Percentiles rank a stretch among this genome's conserved stretches.
phyloP scores from a whole-genome alignment of 1,140 invertebrate species.

The Lepidurus packardi region DNA sequence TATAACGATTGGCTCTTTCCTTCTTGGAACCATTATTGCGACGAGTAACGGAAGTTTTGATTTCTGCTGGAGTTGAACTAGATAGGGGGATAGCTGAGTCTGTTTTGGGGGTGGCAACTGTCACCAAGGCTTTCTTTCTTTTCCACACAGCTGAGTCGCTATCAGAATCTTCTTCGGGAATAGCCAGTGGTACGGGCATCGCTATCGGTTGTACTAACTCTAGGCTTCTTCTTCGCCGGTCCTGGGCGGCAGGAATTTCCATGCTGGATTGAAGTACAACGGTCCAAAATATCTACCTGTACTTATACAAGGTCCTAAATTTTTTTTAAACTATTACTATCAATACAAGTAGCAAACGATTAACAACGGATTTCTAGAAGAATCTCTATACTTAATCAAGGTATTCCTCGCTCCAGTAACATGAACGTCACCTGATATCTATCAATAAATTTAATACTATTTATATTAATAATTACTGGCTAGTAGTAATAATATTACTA shows the following conservation, averaged over 20 bases:
- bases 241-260: not conserved
- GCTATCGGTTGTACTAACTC: not conserved
- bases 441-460: no score
- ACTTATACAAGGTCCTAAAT: not conserved
- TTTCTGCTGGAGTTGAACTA: not conserved
- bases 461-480: no score
- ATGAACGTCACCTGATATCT: no score
- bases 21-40: not conserved
- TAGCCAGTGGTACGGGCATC: not conserved
- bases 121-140: not conserved
- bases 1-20: conserved; percentile 1
- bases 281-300: not conserved
- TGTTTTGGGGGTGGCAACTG: not conserved
- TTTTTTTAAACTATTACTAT: no score
- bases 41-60: not conserved
- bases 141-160: not conserved
- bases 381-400: no score
- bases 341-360: no score
- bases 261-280: not conserved
- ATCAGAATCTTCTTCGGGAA: not conserved
- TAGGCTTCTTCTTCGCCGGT: not conserved
- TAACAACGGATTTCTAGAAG: no score
- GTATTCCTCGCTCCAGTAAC: no score
- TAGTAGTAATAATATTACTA: no score
- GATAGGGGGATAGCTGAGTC: not conserved